phyloP scores from a whole-genome alignment of 1,140 invertebrate genomes.

The Bombus ignitus region DNA sequence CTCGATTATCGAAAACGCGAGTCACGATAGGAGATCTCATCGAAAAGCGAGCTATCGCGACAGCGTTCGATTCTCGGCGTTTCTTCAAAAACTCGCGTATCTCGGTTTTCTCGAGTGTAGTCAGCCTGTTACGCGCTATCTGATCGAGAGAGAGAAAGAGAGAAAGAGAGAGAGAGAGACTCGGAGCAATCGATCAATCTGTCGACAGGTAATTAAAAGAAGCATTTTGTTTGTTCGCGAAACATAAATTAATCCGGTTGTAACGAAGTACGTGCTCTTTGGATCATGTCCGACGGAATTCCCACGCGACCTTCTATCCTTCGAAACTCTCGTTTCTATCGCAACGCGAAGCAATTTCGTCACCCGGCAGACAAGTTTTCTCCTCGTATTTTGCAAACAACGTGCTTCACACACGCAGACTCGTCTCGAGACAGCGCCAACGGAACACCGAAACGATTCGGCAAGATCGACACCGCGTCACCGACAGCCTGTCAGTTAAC shows the following conservation, averaged over 20 bases:
- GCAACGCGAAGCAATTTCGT: neutral
- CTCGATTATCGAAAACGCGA: neutral
- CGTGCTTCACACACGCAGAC: too few species aligned
- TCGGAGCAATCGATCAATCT: constrained; percentile 64
- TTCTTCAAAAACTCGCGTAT: too few species aligned
- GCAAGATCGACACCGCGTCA: neutral
- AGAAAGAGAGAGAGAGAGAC: neutral
- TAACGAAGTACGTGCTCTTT: constrained; percentile 22
- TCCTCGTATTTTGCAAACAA: too few species aligned
- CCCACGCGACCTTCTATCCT: constrained; percentile 21
- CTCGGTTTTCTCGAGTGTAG: too few species aligned
- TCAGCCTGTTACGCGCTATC: constrained; percentile 28
- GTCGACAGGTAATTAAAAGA: constrained; percentile 67
- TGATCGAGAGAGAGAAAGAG: constrained; percentile 25
- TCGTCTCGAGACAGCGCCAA: too few species aligned
- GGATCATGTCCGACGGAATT: constrained; percentile 13
- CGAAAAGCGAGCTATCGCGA: too few species aligned
- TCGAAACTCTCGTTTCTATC: neutral
- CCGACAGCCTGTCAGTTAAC: neutral
- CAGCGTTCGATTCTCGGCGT: too few species aligned
- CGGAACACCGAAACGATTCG: neutral
- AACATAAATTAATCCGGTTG: constrained; percentile 58
- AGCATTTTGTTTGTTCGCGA: constrained; percentile 63
- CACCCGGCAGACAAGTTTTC: too few species aligned
- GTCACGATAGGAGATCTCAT: constrained; percentile 25